phyloP scores from a whole-genome alignment of 2,797 vertebrate species.

The Rhadinocentrus ornatus region DNA sequence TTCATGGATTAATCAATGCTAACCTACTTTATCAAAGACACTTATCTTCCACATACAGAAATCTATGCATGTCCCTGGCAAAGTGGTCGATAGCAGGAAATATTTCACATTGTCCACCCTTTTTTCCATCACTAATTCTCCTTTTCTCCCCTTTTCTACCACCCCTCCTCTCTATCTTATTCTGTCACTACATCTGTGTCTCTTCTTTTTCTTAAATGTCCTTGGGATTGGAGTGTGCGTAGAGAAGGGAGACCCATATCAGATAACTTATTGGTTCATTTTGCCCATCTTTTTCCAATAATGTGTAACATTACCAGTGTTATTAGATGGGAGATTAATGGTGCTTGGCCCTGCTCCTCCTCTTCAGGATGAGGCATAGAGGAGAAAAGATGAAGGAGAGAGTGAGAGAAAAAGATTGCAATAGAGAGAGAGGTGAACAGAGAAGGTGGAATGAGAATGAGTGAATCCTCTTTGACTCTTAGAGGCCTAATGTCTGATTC shows the following conservation, averaged over 20 bases:
- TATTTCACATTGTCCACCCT: slow-evolving; percentile 80
- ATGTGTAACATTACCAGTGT: slow-evolving; percentile 83
- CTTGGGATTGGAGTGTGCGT: slow-evolving; percentile 71
- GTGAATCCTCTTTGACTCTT: slow-evolving; percentile 62
- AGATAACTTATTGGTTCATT: slow-evolving; percentile 83
- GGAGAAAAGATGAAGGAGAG: slow-evolving; percentile 65
- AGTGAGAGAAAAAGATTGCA: slow-evolving; percentile 17
- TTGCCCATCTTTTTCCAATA: slow-evolving; percentile 81
- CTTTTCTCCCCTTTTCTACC: slow-evolving; percentile 37
- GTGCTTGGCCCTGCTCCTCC: slow-evolving; percentile 77
- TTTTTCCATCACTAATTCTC: slow-evolving; percentile 67
- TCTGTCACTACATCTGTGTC: slow-evolving; percentile 56
- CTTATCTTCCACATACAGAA: slow-evolving; percentile 87
- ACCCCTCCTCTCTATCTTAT: slow-evolving; percentile 38
- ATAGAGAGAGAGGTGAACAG: slow-evolving; percentile 36
- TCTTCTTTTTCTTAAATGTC: slow-evolving; percentile 74
- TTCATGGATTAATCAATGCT: slow-evolving; percentile 90
- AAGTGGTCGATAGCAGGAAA: slow-evolving; percentile 84
- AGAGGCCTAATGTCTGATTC: slow-evolving; percentile 66
- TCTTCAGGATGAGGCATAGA: slow-evolving; percentile 67
- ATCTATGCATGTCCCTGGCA: slow-evolving; percentile 83
- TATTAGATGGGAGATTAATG: slow-evolving; percentile 83
- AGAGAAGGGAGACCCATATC: slow-evolving; percentile 76
- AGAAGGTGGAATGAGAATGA: slow-evolving; percentile 38
- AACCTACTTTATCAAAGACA: slow-evolving; percentile 89